Conservation (phyloP, 2,888 invertebrate genomes). For the Leptopilina myrica region DNA sequence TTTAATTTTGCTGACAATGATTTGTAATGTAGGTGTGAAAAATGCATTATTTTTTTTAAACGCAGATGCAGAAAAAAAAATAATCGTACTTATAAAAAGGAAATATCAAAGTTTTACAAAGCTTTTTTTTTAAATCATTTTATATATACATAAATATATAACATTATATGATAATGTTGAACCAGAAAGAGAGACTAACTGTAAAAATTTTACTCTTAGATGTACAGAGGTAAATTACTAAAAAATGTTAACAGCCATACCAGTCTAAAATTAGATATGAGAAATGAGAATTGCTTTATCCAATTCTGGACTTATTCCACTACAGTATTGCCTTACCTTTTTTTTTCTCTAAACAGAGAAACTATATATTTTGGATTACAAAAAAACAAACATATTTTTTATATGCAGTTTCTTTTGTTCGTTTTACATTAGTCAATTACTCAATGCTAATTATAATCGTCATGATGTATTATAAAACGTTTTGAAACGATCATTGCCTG, state of each 20-base stretch:
- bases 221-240: conserved; percentile 36
- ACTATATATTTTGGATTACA: conserved; percentile 14
- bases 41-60: conserved; percentile 43
- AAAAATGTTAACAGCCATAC: conserved; percentile 29
- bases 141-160: not conserved
- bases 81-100: conserved; percentile 38
- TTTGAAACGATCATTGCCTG: conserved; percentile 4
- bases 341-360: not conserved
- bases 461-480: conserved; percentile 19
- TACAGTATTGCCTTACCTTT: conserved; percentile 10
- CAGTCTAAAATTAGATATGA: conserved; percentile 30
- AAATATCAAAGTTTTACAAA: conserved; percentile 9
- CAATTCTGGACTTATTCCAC: conserved; percentile 10
- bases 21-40: conserved; percentile 13
- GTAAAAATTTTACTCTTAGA: conserved; percentile 1
- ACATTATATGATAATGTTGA: conserved; percentile 22
- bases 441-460: conserved; percentile 26
- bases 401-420: conserved; percentile 17
- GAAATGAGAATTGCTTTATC: conserved; percentile 24
- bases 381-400: conserved; percentile 18
- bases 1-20: conserved; percentile 10
- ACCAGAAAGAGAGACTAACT: conserved; percentile 29
- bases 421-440: conserved; percentile 20
- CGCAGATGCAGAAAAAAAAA: conserved; percentile 19
- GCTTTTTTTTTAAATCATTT: not conserved